A percentile compares a stretch with the other conserved stretches of the same genome.
Evolutionary conservation across 1,140 invertebrate genomes (phyloP).

Genomic region (Coptotermes formosanus): DNA sequence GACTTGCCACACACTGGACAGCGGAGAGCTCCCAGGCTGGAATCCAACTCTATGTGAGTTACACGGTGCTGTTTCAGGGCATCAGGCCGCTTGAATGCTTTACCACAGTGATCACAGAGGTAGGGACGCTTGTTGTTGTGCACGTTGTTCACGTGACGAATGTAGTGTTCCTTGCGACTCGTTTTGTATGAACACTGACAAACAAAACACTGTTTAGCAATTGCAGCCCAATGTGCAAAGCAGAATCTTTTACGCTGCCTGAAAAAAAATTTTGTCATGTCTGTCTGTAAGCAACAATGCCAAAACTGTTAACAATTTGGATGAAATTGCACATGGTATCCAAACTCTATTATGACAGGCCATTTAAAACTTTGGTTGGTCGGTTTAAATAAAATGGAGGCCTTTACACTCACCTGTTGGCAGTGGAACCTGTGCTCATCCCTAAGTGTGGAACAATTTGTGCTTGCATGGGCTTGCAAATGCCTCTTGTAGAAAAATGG

Average conservation of each 20-base stretch:
- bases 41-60: slow-evolving; percentile 35
- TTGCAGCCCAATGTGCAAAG: background rate
- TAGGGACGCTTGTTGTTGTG: slow-evolving; percentile 46
- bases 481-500: slow-evolving; percentile 40
- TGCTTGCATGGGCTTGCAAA: slow-evolving; percentile 37
- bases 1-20: slow-evolving; percentile 45
- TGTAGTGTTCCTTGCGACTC: slow-evolving; percentile 45
- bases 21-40: slow-evolving; percentile 8
- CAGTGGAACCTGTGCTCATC: slow-evolving; percentile 28
- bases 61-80: slow-evolving; percentile 46
- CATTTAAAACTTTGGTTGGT: no score
- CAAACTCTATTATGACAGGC: no score
- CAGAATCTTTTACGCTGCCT: background rate
- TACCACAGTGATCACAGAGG: slow-evolving; percentile 50
- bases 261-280: background rate
- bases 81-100: slow-evolving; percentile 49
- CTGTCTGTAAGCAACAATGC: background rate
- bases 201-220: background rate
- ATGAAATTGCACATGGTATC: no score
- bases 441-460: background rate
- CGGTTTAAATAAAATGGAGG: no score
- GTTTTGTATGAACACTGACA: slow-evolving; percentile 44
- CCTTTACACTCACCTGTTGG: background rate
- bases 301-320: no score
- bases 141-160: slow-evolving; percentile 46